Percentiles rank a stretch among this genome's conserved stretches.
Conservation (phyloP, 2,888 invertebrate genomes). For the Nudaria mundana region DNA sequence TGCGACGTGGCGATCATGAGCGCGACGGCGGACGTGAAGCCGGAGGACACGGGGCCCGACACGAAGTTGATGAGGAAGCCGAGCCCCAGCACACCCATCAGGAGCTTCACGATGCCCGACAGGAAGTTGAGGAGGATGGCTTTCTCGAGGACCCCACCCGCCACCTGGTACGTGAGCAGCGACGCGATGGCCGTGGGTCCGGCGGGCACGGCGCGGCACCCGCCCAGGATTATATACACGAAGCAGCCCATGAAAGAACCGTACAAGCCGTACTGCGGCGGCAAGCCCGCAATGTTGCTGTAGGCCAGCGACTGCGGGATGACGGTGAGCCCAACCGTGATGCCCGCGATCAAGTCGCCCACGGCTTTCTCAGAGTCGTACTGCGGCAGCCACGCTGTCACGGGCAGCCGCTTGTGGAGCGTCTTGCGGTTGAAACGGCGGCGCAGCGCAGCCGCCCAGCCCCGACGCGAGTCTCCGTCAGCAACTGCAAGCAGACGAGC, state of each 20-base stretch:
- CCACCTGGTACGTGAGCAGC: constrained; percentile 90
- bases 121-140: constrained; percentile 89
- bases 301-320: constrained; percentile 95
- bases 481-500: constrained; percentile 60
- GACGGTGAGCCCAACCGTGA: constrained; percentile 96
- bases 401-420: constrained; percentile 87
- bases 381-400: constrained; percentile 88
- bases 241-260: constrained; percentile 96
- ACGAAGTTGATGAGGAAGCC: constrained; percentile 95
- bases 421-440: constrained; percentile 85
- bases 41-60: constrained; percentile 93
- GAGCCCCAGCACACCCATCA: constrained; percentile 91
- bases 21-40: constrained; percentile 95
- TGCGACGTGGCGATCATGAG: constrained; percentile 95
- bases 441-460: constrained; percentile 63
- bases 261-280: constrained; percentile 94
- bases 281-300: constrained; percentile 89
- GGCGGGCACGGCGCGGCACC: constrained; percentile 95
- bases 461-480: constrained; percentile 55
- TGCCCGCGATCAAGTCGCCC: constrained; percentile 94
- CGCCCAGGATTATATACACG: constrained; percentile 94
- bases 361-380: constrained; percentile 87
- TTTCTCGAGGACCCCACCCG: constrained; percentile 84
- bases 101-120: constrained; percentile 86
- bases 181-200: constrained; percentile 97